Percentiles rank a stretch among this genome's conserved stretches.
These are phyloP conservation scores for Psittacula echo DNA, from an alignment of 2,797 vertebrate genomes.

Conservation along the genomic window DNA sequence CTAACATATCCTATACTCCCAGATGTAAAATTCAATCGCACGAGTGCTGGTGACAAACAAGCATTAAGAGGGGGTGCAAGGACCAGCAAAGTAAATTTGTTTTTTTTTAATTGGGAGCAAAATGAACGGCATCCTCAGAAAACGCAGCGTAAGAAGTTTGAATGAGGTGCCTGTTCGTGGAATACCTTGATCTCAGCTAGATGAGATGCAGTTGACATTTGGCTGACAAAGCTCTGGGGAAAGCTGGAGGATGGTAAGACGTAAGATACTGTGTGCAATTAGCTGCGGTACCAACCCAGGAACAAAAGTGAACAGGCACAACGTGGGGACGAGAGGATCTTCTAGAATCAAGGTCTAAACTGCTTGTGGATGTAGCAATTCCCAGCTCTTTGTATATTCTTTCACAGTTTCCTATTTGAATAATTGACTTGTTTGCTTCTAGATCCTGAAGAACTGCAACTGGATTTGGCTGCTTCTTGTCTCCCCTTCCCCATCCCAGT, in stretches of 20 bases:
- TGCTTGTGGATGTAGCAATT: neutral
- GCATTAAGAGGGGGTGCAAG: neutral
- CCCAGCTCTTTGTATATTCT: neutral
- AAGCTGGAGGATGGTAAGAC: neutral
- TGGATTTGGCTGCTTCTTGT: neutral
- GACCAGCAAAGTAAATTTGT: neutral
- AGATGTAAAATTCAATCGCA: neutral
- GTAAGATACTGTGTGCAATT: conserved; percentile 3
- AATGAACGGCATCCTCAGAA: neutral
- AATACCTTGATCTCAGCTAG: conserved; percentile 20
- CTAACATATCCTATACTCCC: neutral
- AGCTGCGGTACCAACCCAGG: neutral
- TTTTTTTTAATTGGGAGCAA: conserved; percentile 39
- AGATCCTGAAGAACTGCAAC: neutral
- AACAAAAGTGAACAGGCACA: neutral
- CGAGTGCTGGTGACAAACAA: neutral
- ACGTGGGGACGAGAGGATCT: neutral
- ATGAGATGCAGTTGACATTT: conserved; percentile 41
- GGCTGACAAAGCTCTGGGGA: conserved; percentile 36
- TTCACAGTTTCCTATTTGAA: neutral
- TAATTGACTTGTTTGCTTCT: neutral
- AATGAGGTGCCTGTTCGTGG: neutral
- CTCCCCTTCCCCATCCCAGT: neutral
- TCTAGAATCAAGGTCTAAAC: neutral
- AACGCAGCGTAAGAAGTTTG: neutral